A percentile compares a stretch with the other conserved stretches of the same genome.
These are phyloP conservation scores for Tipula lateralis DNA, from an alignment of 2,888 invertebrate genomes.

Conservation along the genomic window DNA sequence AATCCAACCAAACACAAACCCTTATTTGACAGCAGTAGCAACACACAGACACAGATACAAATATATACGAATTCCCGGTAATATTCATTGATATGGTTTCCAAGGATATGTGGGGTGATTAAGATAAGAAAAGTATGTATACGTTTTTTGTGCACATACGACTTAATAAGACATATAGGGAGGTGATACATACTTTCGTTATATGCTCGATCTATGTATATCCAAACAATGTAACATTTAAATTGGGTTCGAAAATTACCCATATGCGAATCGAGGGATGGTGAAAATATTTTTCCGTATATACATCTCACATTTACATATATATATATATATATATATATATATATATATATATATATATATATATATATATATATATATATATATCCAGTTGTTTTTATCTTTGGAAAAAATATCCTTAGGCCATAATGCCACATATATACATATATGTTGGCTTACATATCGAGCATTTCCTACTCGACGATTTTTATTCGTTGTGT, in stretches of 20 bases:
- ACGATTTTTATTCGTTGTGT: neutral
- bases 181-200: neutral
- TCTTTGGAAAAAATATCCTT: neutral
- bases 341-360: neutral
- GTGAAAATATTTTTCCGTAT: neutral
- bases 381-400: neutral
- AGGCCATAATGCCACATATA: too few relatives aligned
- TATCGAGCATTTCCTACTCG: neutral
- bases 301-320: neutral
- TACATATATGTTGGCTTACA: neutral
- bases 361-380: too few relatives aligned
- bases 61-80: neutral
- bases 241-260: neutral
- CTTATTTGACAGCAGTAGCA: neutral
- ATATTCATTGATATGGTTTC: conserved; percentile 19
- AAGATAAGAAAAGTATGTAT: neutral
- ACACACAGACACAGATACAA: neutral
- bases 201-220: neutral
- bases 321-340: neutral
- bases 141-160: neutral
- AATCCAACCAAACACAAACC: neutral
- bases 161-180: neutral
- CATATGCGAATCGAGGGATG: neutral
- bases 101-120: conserved; percentile 24
- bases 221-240: neutral